Evolutionary conservation across 2,797 vertebrate genomes (phyloP).

Genomic region (Percopsis omiscomaycus): DNA sequence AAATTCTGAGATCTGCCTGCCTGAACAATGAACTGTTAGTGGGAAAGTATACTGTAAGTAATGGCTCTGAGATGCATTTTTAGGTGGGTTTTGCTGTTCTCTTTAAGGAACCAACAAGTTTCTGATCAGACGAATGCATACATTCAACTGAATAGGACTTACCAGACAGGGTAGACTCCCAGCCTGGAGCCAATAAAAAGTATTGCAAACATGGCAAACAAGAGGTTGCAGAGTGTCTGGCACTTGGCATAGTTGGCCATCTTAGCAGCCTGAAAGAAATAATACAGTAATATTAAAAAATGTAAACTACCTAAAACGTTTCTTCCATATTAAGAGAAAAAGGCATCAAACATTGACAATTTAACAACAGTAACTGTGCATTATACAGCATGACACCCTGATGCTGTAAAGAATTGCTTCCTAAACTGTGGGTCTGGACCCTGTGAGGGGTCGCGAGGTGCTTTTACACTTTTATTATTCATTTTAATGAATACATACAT

Average conservation of each 20-base stretch:
- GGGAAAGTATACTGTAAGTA: slow-evolving; percentile 29
- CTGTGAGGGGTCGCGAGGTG: too few species aligned
- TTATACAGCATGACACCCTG: too few species aligned
- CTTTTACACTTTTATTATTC: too few species aligned
- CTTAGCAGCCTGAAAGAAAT: slow-evolving; percentile 90
- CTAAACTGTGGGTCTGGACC: too few species aligned
- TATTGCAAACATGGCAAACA: slow-evolving; percentile 93
- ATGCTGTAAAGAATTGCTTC: too few species aligned
- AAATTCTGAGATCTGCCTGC: slow-evolving; percentile 59
- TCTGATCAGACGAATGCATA: slow-evolving; percentile 13
- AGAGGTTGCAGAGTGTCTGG: slow-evolving; percentile 94
- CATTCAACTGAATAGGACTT: slow-evolving; percentile 68
- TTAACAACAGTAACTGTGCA: background rate
- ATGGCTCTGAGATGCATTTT: slow-evolving; percentile 22
- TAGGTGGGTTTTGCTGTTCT: background rate
- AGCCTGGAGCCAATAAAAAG: slow-evolving; percentile 95
- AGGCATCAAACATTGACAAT: background rate
- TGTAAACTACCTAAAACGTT: background rate
- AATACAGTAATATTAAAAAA: background rate
- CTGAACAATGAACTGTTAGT: slow-evolving; percentile 48
- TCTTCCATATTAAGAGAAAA: background rate
- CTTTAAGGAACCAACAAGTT: too few species aligned
- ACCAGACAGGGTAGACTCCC: slow-evolving; percentile 94
- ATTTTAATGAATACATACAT: too few species aligned
- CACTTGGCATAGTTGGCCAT: slow-evolving; percentile 99